phyloP scores from a whole-genome alignment of 2,113 vertebrate genomes.

The Accipiter cooperii region DNA sequence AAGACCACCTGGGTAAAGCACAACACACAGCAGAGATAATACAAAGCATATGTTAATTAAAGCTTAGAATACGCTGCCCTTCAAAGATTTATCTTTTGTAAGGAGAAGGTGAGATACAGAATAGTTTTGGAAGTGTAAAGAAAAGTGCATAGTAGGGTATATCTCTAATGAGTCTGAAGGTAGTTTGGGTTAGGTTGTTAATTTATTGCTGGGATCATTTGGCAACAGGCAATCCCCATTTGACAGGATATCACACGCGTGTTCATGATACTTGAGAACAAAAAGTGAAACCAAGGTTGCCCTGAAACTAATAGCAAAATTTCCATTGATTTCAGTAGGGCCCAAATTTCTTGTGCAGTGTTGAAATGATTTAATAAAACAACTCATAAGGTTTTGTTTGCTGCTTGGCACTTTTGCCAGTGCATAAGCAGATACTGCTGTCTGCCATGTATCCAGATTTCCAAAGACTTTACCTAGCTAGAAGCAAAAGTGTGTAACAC shows the following conservation, averaged over 20 bases:
- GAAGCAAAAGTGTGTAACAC: neutral
- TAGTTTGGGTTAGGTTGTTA: neutral
- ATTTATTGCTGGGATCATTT: neutral
- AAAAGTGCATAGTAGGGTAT: neutral
- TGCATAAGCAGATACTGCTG: neutral
- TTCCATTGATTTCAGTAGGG: neutral
- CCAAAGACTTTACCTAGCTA: neutral
- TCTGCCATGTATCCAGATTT: neutral
- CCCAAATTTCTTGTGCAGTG: neutral
- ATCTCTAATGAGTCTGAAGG: neutral
- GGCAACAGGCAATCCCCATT: neutral
- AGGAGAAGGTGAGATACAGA: neutral
- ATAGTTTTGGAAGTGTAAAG: neutral
- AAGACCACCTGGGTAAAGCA: neutral
- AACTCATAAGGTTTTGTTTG: neutral
- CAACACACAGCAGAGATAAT: neutral
- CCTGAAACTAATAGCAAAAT: neutral
- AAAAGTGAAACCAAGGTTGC: neutral
- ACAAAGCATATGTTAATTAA: neutral
- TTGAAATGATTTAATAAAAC: neutral
- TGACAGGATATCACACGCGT: neutral
- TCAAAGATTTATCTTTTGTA: neutral
- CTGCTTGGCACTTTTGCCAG: neutral
- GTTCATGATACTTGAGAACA: neutral
- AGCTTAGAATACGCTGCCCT: neutral